Evolutionary conservation across 2,888 invertebrate genomes (phyloP), one percentile per base, ranked within the genome.

Genomic region (Drosophila quinaria): DNA sequence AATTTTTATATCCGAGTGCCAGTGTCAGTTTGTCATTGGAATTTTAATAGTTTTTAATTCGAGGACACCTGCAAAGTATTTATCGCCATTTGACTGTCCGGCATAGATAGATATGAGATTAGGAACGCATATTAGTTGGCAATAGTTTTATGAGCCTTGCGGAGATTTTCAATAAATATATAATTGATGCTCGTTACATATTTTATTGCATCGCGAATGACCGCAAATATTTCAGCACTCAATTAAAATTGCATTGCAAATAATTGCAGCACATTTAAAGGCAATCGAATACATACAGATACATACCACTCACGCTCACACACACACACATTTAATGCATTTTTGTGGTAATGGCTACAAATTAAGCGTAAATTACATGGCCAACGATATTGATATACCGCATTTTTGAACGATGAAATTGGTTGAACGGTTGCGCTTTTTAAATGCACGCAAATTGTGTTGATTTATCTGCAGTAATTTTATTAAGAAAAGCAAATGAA

Each of bases 191-290:
- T 65, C 52, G 52, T 47, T 78, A 60, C 68, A 62, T 70, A 49
- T 72, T 72, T 69, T 60, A 66, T 70, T 61, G 70, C 59, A 61
- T 25, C 51, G 70, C 42, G 74, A 80, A 69, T 42, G 68, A 70
- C 84, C 89, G 87, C 85, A 85, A 89, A 89, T 81, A 81, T 85
- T 85, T 89, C 85, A 89, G 72, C 85, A 85, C 85, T 85, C 87
- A 87, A 85, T 85, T 85, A 85, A 85, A 89, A 85, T 84, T 80
- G 85, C 80, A 81, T 74, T 77, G 79, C 85, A 89, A 89, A 89
- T 87, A 89, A 84, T 85, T 85, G 89, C 87, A 79, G 65, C 77
- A 62, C 89, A 87, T 87, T 87, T 87, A 88, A 89, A 80, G 87
- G 67, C 58, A 58, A 44, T 17, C 33, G 37, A 15, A 25, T 22